Base-by-base conservation (phyloP, 2,797 vertebrate genomes). In the Chrosomus eos region DNA sequence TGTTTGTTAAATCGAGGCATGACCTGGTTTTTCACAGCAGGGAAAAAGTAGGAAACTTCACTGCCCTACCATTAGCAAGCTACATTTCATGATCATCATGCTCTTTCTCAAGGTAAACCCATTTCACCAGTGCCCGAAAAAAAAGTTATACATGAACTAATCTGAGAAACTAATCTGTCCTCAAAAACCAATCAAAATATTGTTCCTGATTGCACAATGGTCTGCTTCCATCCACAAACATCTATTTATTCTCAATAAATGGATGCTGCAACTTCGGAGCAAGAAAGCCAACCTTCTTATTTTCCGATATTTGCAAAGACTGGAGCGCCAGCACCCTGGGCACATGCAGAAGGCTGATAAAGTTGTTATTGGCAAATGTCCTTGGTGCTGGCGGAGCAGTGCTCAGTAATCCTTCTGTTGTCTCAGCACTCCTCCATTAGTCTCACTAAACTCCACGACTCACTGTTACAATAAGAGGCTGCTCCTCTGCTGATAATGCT, bases 301-400 rank as follows among this genome's bases (percentile, higher is more conserved):
- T 97, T 97, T 94, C 90, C 94, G 92, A 95, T 94, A 93, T 90
- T 93, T 28, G 94, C 93, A 95, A 95, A 95, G 74, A 93, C 91
- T 88, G 83, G 72, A 77, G 86, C 87, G 93, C 94, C 96, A 95
- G 95, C 95, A 93, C 92, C 93, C 94, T 89, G 93, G 92, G 93
- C 94, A 88, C 95, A 93, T 97, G 97, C 93, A 96, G 82, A 93
- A 94, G 90, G 95, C 95, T 97, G 97, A 99, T 98, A 99, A 98
- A 98, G 95, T 96, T 97, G 93, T 95, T 97, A 93, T 95, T 97
- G 97, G 96, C 96, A 96, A 96, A 96, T 94, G 95, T 94, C 95
- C 96, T 96, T 94, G 94, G 94, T 93, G 80, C 92, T 88, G 90
- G 92, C 91, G 78, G 92, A 96, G 95, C 95, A 91, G 93, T 94